Evolutionary conservation across 2,113 vertebrate genomes (phyloP).

Genomic region (Odontesthes bonariensis): DNA sequence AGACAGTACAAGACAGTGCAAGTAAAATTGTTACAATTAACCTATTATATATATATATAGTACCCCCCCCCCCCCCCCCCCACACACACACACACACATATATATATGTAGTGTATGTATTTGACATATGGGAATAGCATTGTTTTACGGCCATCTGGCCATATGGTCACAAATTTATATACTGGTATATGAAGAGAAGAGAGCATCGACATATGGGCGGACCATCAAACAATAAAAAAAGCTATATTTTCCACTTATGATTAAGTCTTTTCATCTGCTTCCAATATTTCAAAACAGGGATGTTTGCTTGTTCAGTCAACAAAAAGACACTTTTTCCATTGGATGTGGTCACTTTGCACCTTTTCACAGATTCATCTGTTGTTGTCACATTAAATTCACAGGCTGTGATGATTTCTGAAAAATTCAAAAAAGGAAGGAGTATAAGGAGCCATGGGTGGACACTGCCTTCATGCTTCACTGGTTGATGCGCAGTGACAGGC

Average conservation of each 20-base stretch:
- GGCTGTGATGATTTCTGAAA: constrained; percentile 76
- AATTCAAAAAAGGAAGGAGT: constrained; percentile 65
- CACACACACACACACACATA: too few species aligned
- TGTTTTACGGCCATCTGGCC: background rate
- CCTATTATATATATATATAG: background rate
- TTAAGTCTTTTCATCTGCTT: background rate
- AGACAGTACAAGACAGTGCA: background rate
- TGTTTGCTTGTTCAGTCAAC: background rate
- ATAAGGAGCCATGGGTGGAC: constrained; percentile 20
- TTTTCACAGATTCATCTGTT: background rate
- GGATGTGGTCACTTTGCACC: background rate
- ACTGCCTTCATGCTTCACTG: constrained; percentile 74
- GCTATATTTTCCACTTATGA: background rate
- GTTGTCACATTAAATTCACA: constrained; percentile 31
- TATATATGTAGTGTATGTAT: too few species aligned
- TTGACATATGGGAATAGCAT: too few species aligned
- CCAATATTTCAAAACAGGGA: background rate
- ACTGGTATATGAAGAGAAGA: too few species aligned
- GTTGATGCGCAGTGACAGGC: constrained; percentile 81
- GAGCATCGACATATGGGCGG: too few species aligned
- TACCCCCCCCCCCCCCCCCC: too few species aligned
- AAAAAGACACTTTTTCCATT: background rate
- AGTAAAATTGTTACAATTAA: background rate
- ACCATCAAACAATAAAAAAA: too few species aligned
- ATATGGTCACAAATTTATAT: too few species aligned